Conservation (phyloP, 2,797 vertebrate genomes). For the Esox lucius region DNA sequence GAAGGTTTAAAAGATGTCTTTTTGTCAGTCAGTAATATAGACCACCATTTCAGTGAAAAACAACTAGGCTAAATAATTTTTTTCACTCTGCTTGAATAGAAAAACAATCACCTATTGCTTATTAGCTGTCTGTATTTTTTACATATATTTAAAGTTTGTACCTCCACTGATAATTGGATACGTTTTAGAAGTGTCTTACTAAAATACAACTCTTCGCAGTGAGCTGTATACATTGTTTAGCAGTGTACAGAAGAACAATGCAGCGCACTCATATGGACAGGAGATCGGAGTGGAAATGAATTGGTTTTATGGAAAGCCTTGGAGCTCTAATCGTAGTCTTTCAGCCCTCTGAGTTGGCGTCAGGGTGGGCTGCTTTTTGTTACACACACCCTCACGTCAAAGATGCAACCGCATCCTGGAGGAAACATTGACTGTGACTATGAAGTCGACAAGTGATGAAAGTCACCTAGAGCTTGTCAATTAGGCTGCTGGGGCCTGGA, state of each 20-base stretch:
- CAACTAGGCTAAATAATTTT: neutral
- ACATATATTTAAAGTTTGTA: neutral
- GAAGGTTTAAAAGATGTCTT: neutral
- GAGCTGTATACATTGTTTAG: constrained; percentile 1
- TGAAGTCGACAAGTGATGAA: constrained; percentile 94
- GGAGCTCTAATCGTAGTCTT: constrained; percentile 62
- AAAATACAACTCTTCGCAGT: neutral
- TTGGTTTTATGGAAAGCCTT: constrained; percentile 75
- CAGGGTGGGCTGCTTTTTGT: constrained; percentile 80
- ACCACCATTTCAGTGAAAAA: neutral
- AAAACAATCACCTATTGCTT: neutral
- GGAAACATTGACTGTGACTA: constrained; percentile 88
- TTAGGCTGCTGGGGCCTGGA: constrained; percentile 85
- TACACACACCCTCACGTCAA: constrained; percentile 83
- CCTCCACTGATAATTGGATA: neutral
- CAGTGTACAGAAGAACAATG: constrained; percentile 54
- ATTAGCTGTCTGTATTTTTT: neutral
- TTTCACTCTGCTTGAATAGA: neutral
- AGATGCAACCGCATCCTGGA: constrained; percentile 86
- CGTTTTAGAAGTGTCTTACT: neutral
- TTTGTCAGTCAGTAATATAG: neutral
- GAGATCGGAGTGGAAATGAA: constrained; percentile 58
- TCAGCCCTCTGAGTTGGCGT: constrained; percentile 40
- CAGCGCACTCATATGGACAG: constrained; percentile 51
- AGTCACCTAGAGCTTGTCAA: constrained; percentile 92